Evolutionary conservation across 2,797 vertebrate genomes (phyloP), one percentile per base, ranked within the genome.

Genomic region (Megalops cyprinoides): DNA sequence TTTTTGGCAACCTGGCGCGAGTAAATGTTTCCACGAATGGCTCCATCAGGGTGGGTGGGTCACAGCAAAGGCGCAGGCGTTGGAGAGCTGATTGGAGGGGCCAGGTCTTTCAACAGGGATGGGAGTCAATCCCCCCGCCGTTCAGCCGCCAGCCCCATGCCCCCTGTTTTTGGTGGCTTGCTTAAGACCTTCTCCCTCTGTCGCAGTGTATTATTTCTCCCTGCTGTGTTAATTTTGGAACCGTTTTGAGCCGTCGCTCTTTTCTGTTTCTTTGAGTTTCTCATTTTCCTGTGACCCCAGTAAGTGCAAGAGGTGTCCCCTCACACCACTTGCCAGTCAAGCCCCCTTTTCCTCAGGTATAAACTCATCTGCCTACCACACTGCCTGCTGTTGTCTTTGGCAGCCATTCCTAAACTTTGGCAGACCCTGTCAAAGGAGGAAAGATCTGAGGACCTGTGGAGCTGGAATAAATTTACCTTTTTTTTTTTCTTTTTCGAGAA

Each of bases 381-480:
- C 79, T 31, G 71, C 84, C 82, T 83, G 73, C 74, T 82, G 75
- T 90, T 91, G 88, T 86, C 78, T 87, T 91, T 92, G 91, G 91
- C 92, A 49, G 56, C 85, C 78, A 77, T 69, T 84, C 85, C 84
- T 89, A 86, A 92, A 92, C 92, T 91, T 85, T 89, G 90, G 86
- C 87, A 88, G 90, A 91, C 88, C 86, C 87, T 86, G 83, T 89
- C 85, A 78, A 84, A 85, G 85, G 84, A 88, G 81, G 86, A 80
- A 85, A 83, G 87, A 86, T 88, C 77, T 84, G 86, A 91, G 87
- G 86, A 86, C 75, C 42, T 7, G 31, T 49, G 48, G 77, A 82
- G 76, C 69, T 77, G 60, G 58, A 81, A 48, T 79, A 31, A 53
- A 79, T 60, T 76, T 51, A 28, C 62, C 55, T 23, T 81, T 46